phyloP scores from a whole-genome alignment of 2,113 vertebrate species.

The Opisthocomus hoazin region DNA sequence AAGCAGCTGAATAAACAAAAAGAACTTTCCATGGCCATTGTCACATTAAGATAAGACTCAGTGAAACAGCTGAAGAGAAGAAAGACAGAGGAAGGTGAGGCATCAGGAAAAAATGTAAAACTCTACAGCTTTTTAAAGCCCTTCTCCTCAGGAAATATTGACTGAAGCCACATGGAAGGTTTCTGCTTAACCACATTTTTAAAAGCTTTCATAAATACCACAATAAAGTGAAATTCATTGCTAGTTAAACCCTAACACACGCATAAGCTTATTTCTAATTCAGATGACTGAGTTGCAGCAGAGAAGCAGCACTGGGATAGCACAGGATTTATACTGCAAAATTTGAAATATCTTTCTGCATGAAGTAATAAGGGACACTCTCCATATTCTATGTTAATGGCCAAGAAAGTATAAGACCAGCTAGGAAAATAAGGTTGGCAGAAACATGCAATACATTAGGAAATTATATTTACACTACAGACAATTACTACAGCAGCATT shows the following conservation, averaged over 20 bases:
- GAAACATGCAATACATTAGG: conserved; percentile 10
- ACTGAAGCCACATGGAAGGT: conserved; percentile 28
- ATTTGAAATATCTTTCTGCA: conserved; percentile 65
- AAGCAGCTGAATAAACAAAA: background rate
- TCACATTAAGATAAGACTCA: background rate
- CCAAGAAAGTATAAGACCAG: conserved; percentile 53
- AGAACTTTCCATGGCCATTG: background rate
- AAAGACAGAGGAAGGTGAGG: background rate
- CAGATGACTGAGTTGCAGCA: conserved; percentile 42
- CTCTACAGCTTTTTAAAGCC: background rate
- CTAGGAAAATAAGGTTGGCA: conserved; percentile 44
- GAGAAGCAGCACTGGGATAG: conserved; percentile 3
- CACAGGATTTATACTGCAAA: conserved; percentile 49
- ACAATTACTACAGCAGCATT: conserved; percentile 46
- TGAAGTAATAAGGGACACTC: conserved; percentile 53
- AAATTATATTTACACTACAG: conserved; percentile 51
- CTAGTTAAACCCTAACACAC: conserved; percentile 63
- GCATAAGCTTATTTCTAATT: conserved; percentile 65
- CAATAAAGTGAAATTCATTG: conserved; percentile 70
- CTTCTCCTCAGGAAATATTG: conserved; percentile 55
- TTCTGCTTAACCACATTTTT: conserved; percentile 61
- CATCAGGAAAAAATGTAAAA: background rate
- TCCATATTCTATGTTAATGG: conserved; percentile 56
- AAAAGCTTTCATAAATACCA: conserved; percentile 72
- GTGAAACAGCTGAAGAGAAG: background rate